Base-by-base conservation (phyloP, 2,797 vertebrate genomes). In the Myiotriccus ornatus region DNA sequence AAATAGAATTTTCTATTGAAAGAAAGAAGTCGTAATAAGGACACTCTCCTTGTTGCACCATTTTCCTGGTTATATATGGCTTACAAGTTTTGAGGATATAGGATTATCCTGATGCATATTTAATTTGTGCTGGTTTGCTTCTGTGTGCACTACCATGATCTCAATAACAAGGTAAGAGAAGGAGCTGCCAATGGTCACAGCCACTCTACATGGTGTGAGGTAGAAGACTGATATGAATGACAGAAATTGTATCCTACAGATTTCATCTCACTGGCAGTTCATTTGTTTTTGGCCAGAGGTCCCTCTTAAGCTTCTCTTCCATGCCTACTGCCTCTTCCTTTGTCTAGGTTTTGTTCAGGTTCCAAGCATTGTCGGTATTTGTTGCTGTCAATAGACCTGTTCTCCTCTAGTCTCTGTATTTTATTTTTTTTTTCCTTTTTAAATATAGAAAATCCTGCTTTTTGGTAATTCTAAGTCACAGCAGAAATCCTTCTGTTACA, bases 21-120 rank as follows among this genome's bases (percentile, higher is more conserved):
- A 37, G 11, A 46, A 65, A 15, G 13, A 5, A 7, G 10, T 24
- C 3, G 13, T 47, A 37, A 60, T 25, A 50, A 53, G 37, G 7
- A 3, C 8, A 22, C 4, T 68, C 10, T 37, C 4, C 6, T 14
- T 15, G 7, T 64, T 70, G 5, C 21, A 32, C 14, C 1, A 4
- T 52, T 76, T 62, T 2, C 37, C 30, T 30, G 2, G 5, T 25
- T 71, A 32, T 4, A 25, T 21, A 17, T 7, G 7, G 12, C 10
- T 62, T 34, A 10, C 4, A 60, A 11, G 7, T 34, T 76, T 32
- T 43, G 34, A 49, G 24, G 13, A 17, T 35, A 6, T 12, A 46
- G 10, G 19, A 47, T 9, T 34, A 43, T 22, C 6, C 15, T 41
- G 14, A 46, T 22, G 13, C 3, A 59, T 25, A 32, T 16, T 52